These are phyloP conservation scores for Taenaris catops DNA, from an alignment of 2,888 invertebrate genomes.

Conservation along the genomic window DNA sequence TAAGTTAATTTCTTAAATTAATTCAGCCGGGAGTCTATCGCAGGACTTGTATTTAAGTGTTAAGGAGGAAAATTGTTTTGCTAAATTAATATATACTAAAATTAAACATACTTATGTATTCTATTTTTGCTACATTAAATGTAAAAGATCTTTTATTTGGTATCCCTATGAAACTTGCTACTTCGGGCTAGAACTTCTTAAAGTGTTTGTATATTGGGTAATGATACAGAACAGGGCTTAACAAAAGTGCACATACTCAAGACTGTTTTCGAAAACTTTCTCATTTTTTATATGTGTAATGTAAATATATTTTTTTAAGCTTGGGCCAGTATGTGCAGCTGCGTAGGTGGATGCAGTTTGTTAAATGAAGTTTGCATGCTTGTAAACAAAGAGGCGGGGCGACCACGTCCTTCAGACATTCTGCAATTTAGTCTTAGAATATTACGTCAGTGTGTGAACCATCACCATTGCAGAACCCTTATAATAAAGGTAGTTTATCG, in stretches of 20 bases:
- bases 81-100: too few relatives aligned
- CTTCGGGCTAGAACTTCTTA: too few relatives aligned
- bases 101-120: too few relatives aligned
- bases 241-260: background rate
- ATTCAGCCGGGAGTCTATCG: too few relatives aligned
- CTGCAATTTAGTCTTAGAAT: conserved; percentile 64
- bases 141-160: too few relatives aligned
- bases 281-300: background rate
- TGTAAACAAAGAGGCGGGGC: conserved; percentile 38
- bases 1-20: too few relatives aligned
- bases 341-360: conserved; percentile 52
- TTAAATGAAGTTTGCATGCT: conserved; percentile 42
- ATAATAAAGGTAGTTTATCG: conserved; percentile 22
- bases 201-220: too few relatives aligned
- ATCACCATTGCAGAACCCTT: conserved; percentile 23
- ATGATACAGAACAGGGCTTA: too few relatives aligned
- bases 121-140: too few relatives aligned
- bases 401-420: conserved; percentile 37
- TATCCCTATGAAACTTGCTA: too few relatives aligned
- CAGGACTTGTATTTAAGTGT: too few relatives aligned
- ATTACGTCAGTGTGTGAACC: conserved; percentile 50
- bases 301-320: conserved; percentile 34
- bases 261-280: background rate
- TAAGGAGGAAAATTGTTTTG: too few relatives aligned
- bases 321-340: conserved; percentile 52